Conservation (phyloP, 2,797 vertebrate genomes). For the Martes flavigula region DNA sequence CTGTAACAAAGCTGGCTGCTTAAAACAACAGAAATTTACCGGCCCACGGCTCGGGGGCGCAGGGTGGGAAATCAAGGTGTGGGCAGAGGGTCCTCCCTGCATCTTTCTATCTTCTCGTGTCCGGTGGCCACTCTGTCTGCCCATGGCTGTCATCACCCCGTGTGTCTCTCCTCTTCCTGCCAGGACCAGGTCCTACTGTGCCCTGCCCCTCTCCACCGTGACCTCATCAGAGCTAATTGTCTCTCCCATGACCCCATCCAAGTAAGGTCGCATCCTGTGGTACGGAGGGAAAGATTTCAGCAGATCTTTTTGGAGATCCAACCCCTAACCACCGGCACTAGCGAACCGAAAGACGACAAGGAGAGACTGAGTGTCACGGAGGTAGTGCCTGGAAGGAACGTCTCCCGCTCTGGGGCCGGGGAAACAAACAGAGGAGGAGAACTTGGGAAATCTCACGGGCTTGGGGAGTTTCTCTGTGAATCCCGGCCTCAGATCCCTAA, state of each 20-base stretch:
- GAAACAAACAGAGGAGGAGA: neutral
- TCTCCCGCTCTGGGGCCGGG: fast-evolving
- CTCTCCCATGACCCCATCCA: neutral
- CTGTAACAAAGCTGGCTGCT: neutral
- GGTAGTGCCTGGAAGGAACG: too few species aligned
- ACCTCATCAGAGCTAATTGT: neutral
- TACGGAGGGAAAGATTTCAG: neutral
- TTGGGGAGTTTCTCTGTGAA: neutral
- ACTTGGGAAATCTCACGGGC: neutral
- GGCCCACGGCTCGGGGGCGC: neutral
- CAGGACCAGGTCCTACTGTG: neutral
- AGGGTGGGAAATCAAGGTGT: neutral
- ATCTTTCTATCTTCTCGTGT: neutral
- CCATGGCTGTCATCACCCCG: fast-evolving
- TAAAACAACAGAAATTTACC: neutral
- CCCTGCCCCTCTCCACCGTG: fast-evolving
- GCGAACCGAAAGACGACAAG: neutral
- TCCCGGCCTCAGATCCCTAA: neutral
- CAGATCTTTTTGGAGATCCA: neutral
- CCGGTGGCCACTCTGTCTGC: neutral
- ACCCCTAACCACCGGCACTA: neutral
- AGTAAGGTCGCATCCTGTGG: neutral
- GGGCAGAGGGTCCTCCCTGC: neutral
- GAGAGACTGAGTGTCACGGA: neutral
- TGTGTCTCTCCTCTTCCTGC: neutral